These are phyloP conservation scores for Acheta domesticus DNA, from an alignment of 2,888 invertebrate genomes.

Conservation along the genomic window DNA sequence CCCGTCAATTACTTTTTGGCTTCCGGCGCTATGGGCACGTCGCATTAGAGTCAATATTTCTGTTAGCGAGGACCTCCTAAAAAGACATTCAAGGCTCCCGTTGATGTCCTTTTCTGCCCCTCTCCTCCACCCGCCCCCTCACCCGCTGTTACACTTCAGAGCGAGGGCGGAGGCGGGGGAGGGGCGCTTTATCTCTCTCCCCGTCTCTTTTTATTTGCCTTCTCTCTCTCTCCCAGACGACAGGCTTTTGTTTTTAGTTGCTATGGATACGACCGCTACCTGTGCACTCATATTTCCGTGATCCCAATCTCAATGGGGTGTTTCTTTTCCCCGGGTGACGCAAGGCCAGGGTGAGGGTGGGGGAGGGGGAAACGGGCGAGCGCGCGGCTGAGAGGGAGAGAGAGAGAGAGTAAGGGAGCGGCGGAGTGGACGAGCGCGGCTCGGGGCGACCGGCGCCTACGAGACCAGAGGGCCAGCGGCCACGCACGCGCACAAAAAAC, in stretches of 20 bases:
- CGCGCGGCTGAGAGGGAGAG: too few species aligned
- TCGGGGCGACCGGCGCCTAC: background rate
- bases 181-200: background rate
- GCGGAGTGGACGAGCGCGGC: too few species aligned
- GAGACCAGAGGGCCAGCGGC: background rate
- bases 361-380: too few species aligned
- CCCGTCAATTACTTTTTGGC: background rate
- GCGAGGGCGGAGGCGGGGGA: too few species aligned
- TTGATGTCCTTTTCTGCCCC: background rate
- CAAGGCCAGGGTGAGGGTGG: background rate
- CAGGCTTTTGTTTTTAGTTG: constrained; percentile 18
- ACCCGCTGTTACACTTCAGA: background rate
- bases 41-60: constrained; percentile 9
- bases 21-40: constrained; percentile 6
- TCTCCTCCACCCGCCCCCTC: background rate
- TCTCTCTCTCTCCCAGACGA: background rate
- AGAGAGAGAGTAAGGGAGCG: too few species aligned
- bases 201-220: background rate
- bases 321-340: background rate
- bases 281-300: constrained; percentile 4
- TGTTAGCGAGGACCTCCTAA: constrained; percentile 18
- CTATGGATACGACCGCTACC: constrained; percentile 1
- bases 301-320: constrained; percentile 2
- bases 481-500: background rate
- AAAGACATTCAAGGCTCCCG: background rate